Evolutionary conservation across 2,797 vertebrate genomes (phyloP), one percentile per base, ranked within the genome.

Genomic region (Notamacropus eugenii): DNA sequence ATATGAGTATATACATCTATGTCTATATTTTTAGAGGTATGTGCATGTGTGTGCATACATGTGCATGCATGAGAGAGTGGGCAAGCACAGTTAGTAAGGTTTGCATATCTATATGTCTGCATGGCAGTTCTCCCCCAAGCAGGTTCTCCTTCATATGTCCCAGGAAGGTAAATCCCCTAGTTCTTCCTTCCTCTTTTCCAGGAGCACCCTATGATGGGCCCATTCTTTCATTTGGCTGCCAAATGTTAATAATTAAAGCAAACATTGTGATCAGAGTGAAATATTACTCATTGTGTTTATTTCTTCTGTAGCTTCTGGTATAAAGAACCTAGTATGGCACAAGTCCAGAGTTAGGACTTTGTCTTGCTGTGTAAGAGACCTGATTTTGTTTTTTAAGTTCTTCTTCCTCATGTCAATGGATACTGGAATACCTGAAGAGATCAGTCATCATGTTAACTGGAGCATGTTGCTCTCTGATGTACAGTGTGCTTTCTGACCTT

Each of bases 171-270:
- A 40, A 55, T 1, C 14, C 90, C 13, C 52, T 54, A 31, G 54
- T 91, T 12, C 6, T 59, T 96, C 54, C 62, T 96, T 96, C 95
- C 93, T 92, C 56, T 93, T 92, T 29, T 94, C 94, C 59, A 93
- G 96, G 62, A 50, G 22, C 9, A 31, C 46, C 29, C 92, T 14
- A 54, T 46, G 92, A 50, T 90, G 96, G 56, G 67, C 10, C 87
- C 67, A 29, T 87, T 96, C 91, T 92, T 92, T 94, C 55, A 19
- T 59, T 94, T 95, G 74, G 40, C 46, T 93, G 94, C 91, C 95
- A 90, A 90, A 95, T 62, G 90, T 98, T 97, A 97, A 97, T 96
- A 95, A 96, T 96, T 94, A 96, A 93, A 97, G 91, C 74, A 82
- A 94, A 94, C 90, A 54, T 40, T 56, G 52, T 94, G 93, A 96